Base-by-base conservation (phyloP, 2,888 invertebrate genomes). In the Lepidochrysops patricia region DNA sequence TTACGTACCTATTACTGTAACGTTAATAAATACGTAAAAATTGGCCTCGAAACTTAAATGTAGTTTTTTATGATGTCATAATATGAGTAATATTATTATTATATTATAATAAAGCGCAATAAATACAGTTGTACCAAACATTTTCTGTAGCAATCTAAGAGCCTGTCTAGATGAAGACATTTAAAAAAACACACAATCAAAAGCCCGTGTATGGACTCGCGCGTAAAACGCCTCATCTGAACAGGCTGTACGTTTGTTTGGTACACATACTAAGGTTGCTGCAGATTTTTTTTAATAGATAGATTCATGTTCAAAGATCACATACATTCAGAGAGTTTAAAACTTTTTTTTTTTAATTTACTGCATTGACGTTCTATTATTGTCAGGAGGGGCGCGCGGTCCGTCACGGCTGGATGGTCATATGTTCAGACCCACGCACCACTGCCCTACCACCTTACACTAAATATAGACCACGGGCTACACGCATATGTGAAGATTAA, bases 341-440 rank as follows among this genome's bases (percentile, higher is more conserved):
- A 23, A 43, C 9, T 9, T 23, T 43, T 43, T 29, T n/a, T 37
- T 26, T 50, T 2, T 4, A 26, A 26, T n/a, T 26, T 50, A 50
- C 26, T 5, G 26, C 2, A 26, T 50, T 26, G 50, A 2, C 23
- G 13, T 26, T 50, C 26, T 50, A 50, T 50, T 26, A 50, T 50
- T 26, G 26, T 50, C 50, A 26, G 50, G 25, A 50, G 26, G 50
- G 50, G 15, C 50, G 25, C 23, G 26, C 13, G 26, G 26, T 5
- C 50, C 12, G 23, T 75, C 72, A 84, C 78, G 85, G 80, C 72
- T 77, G 75, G 82, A 66, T 73, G 78, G 71, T 61, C 68, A 65
- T 69, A 72, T 68, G 70, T 60, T 67, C 75, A 74, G 61, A 72
- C 74, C 72, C 75, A 79, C 87, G 87, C 85, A 83, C 84, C 82